phyloP scores from a whole-genome alignment of 2,113 vertebrate genomes.

The Ammodytes dubius region DNA sequence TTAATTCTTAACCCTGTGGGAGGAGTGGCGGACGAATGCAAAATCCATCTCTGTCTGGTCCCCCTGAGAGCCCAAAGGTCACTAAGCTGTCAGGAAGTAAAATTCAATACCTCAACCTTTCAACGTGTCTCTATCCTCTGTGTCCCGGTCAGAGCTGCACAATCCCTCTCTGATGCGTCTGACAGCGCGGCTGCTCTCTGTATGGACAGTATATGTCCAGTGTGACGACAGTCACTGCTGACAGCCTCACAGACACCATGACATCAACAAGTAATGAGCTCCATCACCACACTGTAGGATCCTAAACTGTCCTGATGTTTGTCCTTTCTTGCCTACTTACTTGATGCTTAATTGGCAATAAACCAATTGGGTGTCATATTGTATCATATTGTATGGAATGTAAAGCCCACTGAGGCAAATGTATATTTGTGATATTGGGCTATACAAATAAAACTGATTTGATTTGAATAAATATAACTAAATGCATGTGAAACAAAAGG shows the following conservation, averaged over 20 bases:
- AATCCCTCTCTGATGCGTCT: slow-evolving; percentile 70
- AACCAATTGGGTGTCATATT: too few species aligned
- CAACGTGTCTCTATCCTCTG: slow-evolving; percentile 78
- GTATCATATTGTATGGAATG: too few species aligned
- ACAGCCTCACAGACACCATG: slow-evolving; percentile 25
- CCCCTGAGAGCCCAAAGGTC: slow-evolving; percentile 78
- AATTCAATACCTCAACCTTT: slow-evolving; percentile 85
- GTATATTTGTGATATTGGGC: too few species aligned
- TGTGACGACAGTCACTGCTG: neutral
- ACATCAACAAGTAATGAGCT: slow-evolving; percentile 24
- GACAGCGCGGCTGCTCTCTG: slow-evolving; percentile 52
- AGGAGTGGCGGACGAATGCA: slow-evolving; percentile 60
- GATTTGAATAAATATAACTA: too few species aligned
- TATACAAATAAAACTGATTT: too few species aligned
- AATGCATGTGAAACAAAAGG: too few species aligned
- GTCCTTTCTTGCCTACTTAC: neutral
- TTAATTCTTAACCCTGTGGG: slow-evolving; percentile 78
- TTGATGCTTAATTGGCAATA: too few species aligned
- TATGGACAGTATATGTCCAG: slow-evolving; percentile 43
- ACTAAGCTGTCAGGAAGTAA: slow-evolving; percentile 81
- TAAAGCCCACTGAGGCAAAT: too few species aligned
- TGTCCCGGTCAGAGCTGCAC: slow-evolving; percentile 75
- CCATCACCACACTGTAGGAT: neutral
- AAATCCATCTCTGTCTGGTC: slow-evolving; percentile 77
- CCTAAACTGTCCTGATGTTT: neutral